Percentiles rank a stretch among this genome's conserved stretches.
phyloP scores from a whole-genome alignment of 2,113 vertebrate species.

The Neodontobutis hainanensis region DNA sequence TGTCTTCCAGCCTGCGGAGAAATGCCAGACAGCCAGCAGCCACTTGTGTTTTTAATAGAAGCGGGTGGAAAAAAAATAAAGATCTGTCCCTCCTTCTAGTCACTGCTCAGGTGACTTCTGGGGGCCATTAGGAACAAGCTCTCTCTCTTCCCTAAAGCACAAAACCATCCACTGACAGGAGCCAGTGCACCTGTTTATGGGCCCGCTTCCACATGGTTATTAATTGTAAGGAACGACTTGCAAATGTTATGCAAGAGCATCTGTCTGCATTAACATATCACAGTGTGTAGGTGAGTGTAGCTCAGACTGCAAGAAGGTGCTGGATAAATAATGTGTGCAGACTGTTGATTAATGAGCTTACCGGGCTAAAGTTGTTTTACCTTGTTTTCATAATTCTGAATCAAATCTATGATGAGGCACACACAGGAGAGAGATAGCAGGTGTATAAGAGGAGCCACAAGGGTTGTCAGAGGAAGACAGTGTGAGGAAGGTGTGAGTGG shows the following conservation, averaged over 20 bases:
- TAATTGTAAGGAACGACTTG: constrained; percentile 57
- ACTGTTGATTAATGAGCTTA: constrained; percentile 57
- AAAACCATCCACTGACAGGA: constrained; percentile 13
- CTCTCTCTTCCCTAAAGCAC: constrained; percentile 15
- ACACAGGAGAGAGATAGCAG: constrained; percentile 10
- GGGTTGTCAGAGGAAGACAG: constrained; percentile 11
- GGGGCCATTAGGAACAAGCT: constrained; percentile 51
- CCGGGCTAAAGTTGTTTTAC: constrained; percentile 30
- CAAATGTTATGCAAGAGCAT: constrained; percentile 70
- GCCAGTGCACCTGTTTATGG: constrained; percentile 36
- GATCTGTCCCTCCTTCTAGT: constrained; percentile 46
- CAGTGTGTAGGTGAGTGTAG: constrained; percentile 36
- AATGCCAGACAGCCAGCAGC: constrained; percentile 53
- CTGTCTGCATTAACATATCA: constrained; percentile 72
- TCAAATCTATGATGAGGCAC: constrained; percentile 23
- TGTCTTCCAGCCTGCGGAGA: constrained; percentile 54
- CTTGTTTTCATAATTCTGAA: constrained; percentile 45
- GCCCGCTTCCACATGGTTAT: constrained; percentile 29
- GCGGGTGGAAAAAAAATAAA: constrained; percentile 44
- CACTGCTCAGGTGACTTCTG: constrained; percentile 42
- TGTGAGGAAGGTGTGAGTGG: constrained; percentile 13
- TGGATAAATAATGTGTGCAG: constrained; percentile 24
- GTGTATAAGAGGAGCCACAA: constrained; percentile 8
- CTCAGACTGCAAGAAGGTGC: constrained; percentile 14
- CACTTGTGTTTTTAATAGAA: constrained; percentile 64